These are phyloP conservation scores for Gracilinanus agilis DNA, from an alignment of 2,113 vertebrate genomes.

Conservation along the genomic window DNA sequence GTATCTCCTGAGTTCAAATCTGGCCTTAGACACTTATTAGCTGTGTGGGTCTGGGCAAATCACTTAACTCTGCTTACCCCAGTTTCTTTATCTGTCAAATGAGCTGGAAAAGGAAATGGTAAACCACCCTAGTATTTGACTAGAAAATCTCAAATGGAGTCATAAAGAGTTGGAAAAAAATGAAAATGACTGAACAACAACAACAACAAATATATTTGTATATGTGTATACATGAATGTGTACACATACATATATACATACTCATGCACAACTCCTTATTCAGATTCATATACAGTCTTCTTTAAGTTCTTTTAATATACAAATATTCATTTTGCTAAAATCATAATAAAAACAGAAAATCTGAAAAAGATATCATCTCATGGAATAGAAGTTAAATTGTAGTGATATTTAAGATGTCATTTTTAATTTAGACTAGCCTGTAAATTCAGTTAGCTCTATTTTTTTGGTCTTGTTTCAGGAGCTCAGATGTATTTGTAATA, in stretches of 20 bases:
- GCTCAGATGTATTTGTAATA: constrained; percentile 26
- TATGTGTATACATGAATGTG: background rate
- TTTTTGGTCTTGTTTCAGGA: constrained; percentile 53
- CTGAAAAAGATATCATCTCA: background rate
- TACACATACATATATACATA: background rate
- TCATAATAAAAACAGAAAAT: background rate
- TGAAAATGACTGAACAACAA: background rate
- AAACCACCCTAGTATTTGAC: background rate
- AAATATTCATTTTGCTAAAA: background rate
- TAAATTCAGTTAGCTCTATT: background rate
- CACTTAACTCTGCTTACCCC: background rate
- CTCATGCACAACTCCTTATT: background rate
- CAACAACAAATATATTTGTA: background rate
- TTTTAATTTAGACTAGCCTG: background rate
- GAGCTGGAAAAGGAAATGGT: background rate
- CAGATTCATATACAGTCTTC: background rate
- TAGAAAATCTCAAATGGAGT: no score
- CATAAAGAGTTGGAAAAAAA: background rate
- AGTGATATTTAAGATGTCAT: constrained; percentile 57
- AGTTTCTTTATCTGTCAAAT: background rate
- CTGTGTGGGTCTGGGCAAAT: background rate
- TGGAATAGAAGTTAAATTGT: constrained; percentile 46
- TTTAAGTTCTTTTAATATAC: background rate
- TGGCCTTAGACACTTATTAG: no score
- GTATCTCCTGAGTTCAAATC: no score